These are phyloP conservation scores for Platycercus adscitus DNA, from an alignment of 2,113 vertebrate species.

Conservation along the genomic window DNA sequence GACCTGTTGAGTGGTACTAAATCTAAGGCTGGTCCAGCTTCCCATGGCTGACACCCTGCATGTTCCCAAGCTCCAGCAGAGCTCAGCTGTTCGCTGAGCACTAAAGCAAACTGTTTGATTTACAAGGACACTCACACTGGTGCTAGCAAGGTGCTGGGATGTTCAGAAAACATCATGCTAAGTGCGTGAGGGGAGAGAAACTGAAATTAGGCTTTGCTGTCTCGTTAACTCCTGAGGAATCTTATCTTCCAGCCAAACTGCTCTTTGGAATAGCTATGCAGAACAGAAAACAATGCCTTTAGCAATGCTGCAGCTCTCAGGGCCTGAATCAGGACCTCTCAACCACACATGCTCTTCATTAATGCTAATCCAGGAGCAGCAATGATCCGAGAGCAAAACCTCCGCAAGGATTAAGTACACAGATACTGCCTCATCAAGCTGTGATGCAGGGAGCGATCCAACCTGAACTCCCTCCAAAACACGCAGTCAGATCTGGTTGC, in stretches of 20 bases:
- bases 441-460: neutral
- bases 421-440: neutral
- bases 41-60: neutral
- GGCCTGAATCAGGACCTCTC: neutral
- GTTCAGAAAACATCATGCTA: neutral
- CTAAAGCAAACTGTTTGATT: neutral
- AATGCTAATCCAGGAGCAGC: conserved; percentile 33
- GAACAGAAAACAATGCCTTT: neutral
- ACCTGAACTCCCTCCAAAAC: neutral
- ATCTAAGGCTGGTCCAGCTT: neutral
- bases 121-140: neutral
- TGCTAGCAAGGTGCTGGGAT: neutral
- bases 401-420: neutral
- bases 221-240: neutral
- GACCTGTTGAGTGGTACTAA: neutral
- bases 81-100: neutral
- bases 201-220: neutral
- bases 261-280: neutral
- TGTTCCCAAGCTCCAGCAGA: neutral
- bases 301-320: neutral
- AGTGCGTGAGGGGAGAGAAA: neutral
- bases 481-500: neutral
- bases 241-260: neutral
- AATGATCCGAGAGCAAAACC: neutral
- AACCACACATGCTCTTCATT: conserved; percentile 52